A percentile compares a stretch with the other conserved stretches of the same genome.
Conservation (phyloP, 2,113 vertebrate genomes). For the Chaenogobius annularis region DNA sequence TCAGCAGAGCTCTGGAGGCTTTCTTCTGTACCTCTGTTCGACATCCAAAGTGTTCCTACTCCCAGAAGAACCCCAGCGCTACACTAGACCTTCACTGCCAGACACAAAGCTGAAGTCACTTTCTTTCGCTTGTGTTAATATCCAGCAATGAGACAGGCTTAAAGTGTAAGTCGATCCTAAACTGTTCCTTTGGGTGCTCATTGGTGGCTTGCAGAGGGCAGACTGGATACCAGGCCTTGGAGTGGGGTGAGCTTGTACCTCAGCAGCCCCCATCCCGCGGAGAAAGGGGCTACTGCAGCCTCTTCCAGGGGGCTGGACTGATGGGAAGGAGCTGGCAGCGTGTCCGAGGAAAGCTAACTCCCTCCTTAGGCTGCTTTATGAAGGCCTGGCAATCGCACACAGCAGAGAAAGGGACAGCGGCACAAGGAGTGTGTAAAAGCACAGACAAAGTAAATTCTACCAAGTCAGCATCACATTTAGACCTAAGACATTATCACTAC, state of each 20-base stretch:
- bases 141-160: conserved; percentile 41
- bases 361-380: conserved; percentile 61
- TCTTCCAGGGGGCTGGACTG: conserved; percentile 71
- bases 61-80: conserved; percentile 29
- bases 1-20: conserved; percentile 35
- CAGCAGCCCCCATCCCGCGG: conserved; percentile 29
- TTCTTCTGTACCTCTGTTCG: conserved; percentile 42
- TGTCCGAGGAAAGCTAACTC: conserved; percentile 55
- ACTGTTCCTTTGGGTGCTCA: conserved; percentile 39
- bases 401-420: conserved; percentile 28
- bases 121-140: conserved; percentile 32
- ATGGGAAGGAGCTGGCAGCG: conserved; percentile 71
- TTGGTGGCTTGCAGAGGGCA: conserved; percentile 23
- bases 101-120: conserved; percentile 42
- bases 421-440: conserved; percentile 10
- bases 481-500: too few species aligned
- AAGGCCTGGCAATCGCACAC: conserved; percentile 59
- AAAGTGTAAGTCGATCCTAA: conserved; percentile 47
- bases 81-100: conserved; percentile 21
- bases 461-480: conserved; percentile 4
- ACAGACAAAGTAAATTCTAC: conserved; percentile 17
- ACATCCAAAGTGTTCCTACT: conserved; percentile 46
- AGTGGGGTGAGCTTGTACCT: conserved; percentile 38
- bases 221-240: conserved; percentile 36
- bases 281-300: conserved; percentile 47